phyloP scores from a whole-genome alignment of 2,113 vertebrate genomes.

The Pogonocichla stellata region DNA sequence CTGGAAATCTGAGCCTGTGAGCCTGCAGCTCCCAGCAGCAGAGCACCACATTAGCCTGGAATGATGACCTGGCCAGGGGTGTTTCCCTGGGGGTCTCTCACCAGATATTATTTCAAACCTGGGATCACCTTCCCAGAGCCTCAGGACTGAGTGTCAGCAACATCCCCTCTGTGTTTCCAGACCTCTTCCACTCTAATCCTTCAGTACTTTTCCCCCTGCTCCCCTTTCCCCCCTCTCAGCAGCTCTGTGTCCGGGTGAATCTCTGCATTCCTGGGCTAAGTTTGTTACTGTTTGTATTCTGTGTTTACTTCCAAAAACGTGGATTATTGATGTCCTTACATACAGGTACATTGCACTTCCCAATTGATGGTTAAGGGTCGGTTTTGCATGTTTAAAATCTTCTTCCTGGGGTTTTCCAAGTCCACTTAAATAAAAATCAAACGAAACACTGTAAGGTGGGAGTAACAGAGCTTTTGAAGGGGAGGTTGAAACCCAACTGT shows the following conservation, averaged over 20 bases:
- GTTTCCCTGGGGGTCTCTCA: not conserved
- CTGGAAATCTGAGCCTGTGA: conserved; percentile 19
- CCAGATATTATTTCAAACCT: conserved; percentile 24
- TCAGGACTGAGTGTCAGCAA: not conserved
- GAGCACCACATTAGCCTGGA: not conserved
- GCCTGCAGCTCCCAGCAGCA: not conserved
- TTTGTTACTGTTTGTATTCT: not conserved
- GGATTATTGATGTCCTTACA: not conserved
- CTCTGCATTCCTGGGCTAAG: not conserved
- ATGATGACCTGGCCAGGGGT: not conserved
- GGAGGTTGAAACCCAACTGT: not conserved
- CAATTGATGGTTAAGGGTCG: not conserved
- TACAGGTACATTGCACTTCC: not conserved
- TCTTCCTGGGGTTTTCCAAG: not conserved
- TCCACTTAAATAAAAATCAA: not conserved
- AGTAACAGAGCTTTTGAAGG: not conserved
- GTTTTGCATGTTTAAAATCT: not conserved
- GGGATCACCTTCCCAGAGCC: not conserved
- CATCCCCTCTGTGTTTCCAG: not conserved
- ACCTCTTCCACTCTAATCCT: not conserved
- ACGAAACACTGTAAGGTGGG: not conserved
- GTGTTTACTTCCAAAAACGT: not conserved
- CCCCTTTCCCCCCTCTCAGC: not conserved
- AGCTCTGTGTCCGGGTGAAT: not conserved
- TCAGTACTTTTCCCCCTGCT: not conserved